phyloP scores from a whole-genome alignment of 2,888 invertebrate species.

The Stenotaenia linearis region DNA sequence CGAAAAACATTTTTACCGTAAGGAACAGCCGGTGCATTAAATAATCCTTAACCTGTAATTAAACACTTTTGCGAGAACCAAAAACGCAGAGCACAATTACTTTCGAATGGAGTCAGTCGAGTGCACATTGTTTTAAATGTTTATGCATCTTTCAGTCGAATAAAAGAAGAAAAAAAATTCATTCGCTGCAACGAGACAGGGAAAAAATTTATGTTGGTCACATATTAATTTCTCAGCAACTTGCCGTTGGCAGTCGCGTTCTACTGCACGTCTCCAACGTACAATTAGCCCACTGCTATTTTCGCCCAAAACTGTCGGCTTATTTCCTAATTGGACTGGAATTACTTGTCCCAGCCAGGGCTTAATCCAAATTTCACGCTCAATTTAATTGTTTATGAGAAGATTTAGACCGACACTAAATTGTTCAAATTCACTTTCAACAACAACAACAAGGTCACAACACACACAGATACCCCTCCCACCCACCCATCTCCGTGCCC shows the following conservation, averaged over 20 bases:
- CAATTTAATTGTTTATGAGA: conserved; percentile 27
- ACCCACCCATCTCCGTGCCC: background rate
- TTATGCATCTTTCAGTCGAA: conserved; percentile 1
- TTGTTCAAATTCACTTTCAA: conserved; percentile 26
- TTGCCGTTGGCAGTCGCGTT: conserved; percentile 21
- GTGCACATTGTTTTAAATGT: conserved; percentile 29
- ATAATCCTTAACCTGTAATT: conserved; percentile 31
- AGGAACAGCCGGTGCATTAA: conserved; percentile 7
- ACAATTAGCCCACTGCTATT: conserved; percentile 10
- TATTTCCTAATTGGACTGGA: conserved; percentile 22
- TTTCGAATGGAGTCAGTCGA: conserved; percentile 17
- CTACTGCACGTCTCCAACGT: background rate
- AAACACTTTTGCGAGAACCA: conserved; percentile 21
- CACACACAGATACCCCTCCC: background rate
- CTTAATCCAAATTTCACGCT: conserved; percentile 28
- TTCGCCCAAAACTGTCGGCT: conserved; percentile 19
- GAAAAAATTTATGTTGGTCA: conserved; percentile 24
- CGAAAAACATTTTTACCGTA: too few species aligned
- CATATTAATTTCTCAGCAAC: conserved; percentile 27
- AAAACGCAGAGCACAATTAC: background rate
- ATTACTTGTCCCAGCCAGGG: conserved; percentile 27
- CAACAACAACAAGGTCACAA: conserved; percentile 26
- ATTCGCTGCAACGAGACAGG: background rate
- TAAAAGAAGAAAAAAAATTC: background rate
- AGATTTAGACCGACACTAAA: conserved; percentile 24